phyloP scores from a whole-genome alignment of 2,888 invertebrate genomes.

The Lasioglossum marginatum region DNA sequence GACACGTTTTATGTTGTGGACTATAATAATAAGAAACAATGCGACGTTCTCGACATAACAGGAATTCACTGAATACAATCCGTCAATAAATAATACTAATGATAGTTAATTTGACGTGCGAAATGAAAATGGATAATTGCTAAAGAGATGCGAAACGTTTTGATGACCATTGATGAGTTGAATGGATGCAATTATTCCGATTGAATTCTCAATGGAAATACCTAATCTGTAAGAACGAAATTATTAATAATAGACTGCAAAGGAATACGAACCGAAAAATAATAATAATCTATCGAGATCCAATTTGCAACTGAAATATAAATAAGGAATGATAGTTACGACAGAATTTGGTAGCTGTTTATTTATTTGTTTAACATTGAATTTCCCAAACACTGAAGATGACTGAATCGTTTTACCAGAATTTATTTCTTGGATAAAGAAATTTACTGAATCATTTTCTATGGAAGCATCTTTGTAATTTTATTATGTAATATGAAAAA shows the following conservation, averaged over 20 bases:
- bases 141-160: background rate
- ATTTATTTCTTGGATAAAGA: background rate
- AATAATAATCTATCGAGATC: background rate
- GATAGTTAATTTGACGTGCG: conserved; percentile 11
- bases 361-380: background rate
- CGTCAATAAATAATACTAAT: background rate
- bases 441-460: no score
- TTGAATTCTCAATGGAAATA: background rate
- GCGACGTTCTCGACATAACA: background rate
- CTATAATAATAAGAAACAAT: background rate
- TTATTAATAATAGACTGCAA: background rate
- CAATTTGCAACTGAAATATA: background rate
- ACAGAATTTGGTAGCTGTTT: background rate
- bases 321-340: background rate
- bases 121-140: conserved; percentile 8
- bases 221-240: background rate
- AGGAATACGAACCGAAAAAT: background rate
- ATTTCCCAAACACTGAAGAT: background rate
- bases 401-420: background rate
- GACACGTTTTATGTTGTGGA: conserved; percentile 38
- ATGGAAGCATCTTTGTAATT: background rate
- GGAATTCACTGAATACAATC: background rate
- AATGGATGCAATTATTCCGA: conserved; percentile 13
- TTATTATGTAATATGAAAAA: background rate
- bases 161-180: background rate